phyloP scores from a whole-genome alignment of 2,888 invertebrate species.

The Neuroscelio doddi region DNA sequence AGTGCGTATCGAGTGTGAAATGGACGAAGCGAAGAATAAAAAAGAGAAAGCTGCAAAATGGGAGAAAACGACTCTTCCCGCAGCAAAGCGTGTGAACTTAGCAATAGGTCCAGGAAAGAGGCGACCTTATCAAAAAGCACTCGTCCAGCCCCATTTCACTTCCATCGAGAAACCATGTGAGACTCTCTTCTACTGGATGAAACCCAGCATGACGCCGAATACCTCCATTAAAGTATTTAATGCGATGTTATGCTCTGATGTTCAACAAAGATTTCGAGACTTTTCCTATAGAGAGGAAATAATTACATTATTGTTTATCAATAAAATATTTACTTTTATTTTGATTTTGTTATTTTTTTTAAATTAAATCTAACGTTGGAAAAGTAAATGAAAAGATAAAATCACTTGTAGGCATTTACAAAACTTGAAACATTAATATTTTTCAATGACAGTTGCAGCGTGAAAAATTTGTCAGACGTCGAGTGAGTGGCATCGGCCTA shows the following conservation, averaged over 20 bases:
- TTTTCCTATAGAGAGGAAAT: constrained; percentile 7
- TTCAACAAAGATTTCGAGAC: constrained; percentile 14
- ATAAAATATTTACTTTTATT: too few species aligned
- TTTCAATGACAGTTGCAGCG: too few species aligned
- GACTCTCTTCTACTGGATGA: constrained; percentile 22
- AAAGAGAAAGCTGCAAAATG: constrained; percentile 14
- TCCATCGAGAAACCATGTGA: constrained; percentile 29
- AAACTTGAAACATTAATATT: too few species aligned
- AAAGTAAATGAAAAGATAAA: too few species aligned
- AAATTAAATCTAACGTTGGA: too few species aligned
- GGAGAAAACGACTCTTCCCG: constrained; percentile 26
- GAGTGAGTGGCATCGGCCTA: too few species aligned
- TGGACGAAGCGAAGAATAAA: constrained; percentile 36
- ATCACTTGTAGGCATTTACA: too few species aligned
- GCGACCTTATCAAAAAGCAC: constrained; percentile 46
- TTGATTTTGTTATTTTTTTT: too few species aligned
- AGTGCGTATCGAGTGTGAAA: constrained; percentile 45
- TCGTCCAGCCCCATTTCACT: constrained; percentile 34
- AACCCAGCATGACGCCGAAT: constrained; percentile 3
- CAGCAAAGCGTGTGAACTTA: constrained; percentile 42
- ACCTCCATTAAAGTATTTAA: constrained; percentile 35
- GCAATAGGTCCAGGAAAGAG: constrained; percentile 35
- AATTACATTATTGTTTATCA: too few species aligned
- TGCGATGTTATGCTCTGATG: constrained; percentile 7
- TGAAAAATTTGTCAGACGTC: too few species aligned